Base-by-base conservation (phyloP, 2,797 vertebrate genomes). In the Podarcis siculus region DNA sequence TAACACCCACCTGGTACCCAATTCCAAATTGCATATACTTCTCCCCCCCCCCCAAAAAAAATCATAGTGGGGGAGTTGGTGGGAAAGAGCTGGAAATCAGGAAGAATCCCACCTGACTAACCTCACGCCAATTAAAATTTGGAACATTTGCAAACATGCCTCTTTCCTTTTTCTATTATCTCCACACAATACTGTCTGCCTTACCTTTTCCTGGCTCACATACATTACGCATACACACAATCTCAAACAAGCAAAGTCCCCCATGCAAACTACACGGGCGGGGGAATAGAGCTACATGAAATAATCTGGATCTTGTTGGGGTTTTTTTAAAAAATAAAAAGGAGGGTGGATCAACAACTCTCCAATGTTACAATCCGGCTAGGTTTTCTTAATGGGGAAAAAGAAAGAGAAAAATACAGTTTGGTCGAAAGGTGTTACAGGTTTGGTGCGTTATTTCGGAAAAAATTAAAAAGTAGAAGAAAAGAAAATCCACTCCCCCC, bases 101-200 rank as follows among this genome's bases (percentile, higher is more conserved):
- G 3, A 76, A 79, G 42, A 90, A 90, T 91, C 92, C 94, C 95
- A 95, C 94, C 95, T 94, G 95, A 87, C 87, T 81, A 30, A 75
- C 78, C 13, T 15, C 17, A 66, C 19, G 27, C 35, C 42, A 84
- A 4, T 93, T 90, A 89, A 86, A 67, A 92, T 91, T 87, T 87
- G 79, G 71, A 37, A n/a, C 30, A 45, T 55, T 21, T 78, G 17
- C 42, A 66, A 73, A 32, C 19, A 17, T 10, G 42, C 9, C 21
- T 73, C 21, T 73, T 61, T 64, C 27, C 37, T 61, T 64, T 42
- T 66, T 85, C 87, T 83, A 83, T 92, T 86, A 92, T 92, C 95
- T 91, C 91, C 90, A 93, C 90, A 91, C 93, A 94, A 87, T 35
- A 83, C 30, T 89, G 88, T 82, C 92, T 92, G 89, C 85, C 72